These are phyloP conservation scores for Streblospio benedicti DNA, from an alignment of 1,140 invertebrate species.

Conservation along the genomic window DNA sequence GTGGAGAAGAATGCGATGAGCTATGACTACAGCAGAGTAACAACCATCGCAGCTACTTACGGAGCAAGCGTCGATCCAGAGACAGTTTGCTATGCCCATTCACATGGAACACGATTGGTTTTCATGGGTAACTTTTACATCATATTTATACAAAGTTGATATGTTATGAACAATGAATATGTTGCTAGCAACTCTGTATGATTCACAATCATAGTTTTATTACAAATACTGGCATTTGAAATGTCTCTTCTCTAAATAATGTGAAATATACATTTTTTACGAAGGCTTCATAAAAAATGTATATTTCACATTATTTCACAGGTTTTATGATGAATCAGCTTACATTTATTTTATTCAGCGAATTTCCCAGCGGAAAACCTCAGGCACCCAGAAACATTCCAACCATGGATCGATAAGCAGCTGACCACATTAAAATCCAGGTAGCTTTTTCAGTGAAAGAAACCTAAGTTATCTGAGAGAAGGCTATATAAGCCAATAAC, in stretches of 20 bases:
- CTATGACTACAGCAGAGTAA: slow-evolving; percentile 46
- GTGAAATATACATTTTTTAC: no score
- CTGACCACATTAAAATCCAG: slow-evolving; percentile 27
- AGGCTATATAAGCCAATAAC: no score
- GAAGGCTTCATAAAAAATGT: no score
- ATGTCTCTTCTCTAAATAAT: no score
- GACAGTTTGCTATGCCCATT: slow-evolving; percentile 43
- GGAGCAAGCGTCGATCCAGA: slow-evolving; percentile 37
- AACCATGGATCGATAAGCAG: slow-evolving; percentile 38
- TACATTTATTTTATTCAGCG: slow-evolving; percentile 13
- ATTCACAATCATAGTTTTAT: no score
- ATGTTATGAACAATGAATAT: not conserved
- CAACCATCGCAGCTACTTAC: slow-evolving; percentile 41
- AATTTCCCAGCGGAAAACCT: slow-evolving; percentile 29
- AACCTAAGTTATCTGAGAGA: no score
- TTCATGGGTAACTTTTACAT: slow-evolving; percentile 21
- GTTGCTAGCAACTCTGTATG: not conserved
- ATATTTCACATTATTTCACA: no score
- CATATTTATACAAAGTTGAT: not conserved
- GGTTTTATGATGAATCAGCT: no score
- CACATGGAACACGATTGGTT: slow-evolving; percentile 34
- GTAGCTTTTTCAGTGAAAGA: no score
- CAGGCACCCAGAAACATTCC: slow-evolving; percentile 24
- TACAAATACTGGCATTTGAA: no score
- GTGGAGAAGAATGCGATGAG: slow-evolving; percentile 35